Evolutionary conservation across 2,113 vertebrate species (phyloP).

Genomic region (Trinectes maculatus): DNA sequence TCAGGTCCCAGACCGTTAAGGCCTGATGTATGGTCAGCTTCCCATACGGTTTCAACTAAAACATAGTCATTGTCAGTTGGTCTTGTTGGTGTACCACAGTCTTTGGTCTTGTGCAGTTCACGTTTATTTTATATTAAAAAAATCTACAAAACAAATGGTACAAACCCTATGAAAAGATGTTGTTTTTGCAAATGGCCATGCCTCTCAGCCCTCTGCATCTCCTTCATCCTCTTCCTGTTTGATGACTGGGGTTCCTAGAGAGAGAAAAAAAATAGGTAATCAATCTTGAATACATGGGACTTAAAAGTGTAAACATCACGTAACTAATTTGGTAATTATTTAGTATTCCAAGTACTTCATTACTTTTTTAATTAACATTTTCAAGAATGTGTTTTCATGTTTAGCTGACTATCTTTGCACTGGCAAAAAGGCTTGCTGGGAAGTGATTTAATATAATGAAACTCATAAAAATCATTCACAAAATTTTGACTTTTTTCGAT

Average conservation of each 20-base stretch:
- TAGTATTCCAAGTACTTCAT: too few relatives aligned
- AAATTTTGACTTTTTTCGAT: too few relatives aligned
- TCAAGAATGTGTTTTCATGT: too few relatives aligned
- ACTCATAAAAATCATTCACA: too few relatives aligned
- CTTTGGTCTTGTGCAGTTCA: background rate
- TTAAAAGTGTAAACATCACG: too few relatives aligned
- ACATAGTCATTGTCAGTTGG: slow-evolving; percentile 2
- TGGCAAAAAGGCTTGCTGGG: too few relatives aligned
- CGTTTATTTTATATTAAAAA: slow-evolving; percentile 1
- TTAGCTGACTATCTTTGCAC: too few relatives aligned
- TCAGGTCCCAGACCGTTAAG: slow-evolving; percentile 2
- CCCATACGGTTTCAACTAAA: background rate
- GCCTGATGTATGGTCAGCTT: background rate
- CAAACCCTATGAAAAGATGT: background rate
- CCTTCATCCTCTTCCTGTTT: slow-evolving; percentile 73
- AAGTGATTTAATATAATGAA: too few relatives aligned
- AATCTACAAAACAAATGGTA: slow-evolving; percentile 22
- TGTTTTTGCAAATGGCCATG: background rate
- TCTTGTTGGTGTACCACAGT: slow-evolving; percentile 12
- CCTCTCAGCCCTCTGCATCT: slow-evolving; percentile 68
- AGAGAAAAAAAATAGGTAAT: slow-evolving; percentile 25
- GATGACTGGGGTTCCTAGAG: slow-evolving; percentile 77
- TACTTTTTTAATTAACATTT: too few relatives aligned
- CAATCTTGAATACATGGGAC: too few relatives aligned
- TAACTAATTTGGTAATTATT: too few relatives aligned